Evolutionary conservation across 2,113 vertebrate species (phyloP).

Genomic region (Microtus montanus): DNA sequence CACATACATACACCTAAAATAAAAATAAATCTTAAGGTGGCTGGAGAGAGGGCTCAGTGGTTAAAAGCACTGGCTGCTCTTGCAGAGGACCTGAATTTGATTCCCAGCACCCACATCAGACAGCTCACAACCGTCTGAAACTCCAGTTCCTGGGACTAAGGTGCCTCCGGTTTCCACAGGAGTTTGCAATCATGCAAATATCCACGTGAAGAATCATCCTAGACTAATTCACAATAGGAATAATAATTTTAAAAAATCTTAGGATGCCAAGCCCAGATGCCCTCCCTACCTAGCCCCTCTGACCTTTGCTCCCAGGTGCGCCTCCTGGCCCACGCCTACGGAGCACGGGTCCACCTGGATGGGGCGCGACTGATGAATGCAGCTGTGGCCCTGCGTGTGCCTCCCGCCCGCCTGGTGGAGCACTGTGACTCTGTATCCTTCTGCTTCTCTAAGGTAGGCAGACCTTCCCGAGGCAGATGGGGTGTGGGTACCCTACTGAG

Average conservation of each 20-base stretch:
- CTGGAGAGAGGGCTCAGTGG: not conserved
- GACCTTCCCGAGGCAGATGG: not conserved
- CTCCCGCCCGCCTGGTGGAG: constrained; percentile 85
- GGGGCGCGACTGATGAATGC: constrained; percentile 91
- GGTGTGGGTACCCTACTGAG: no score
- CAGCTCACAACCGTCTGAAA: not conserved
- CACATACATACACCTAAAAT: not conserved
- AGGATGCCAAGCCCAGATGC: not conserved
- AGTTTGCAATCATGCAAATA: not conserved
- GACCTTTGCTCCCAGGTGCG: constrained; percentile 81
- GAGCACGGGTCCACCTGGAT: constrained; percentile 90
- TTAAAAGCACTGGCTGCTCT: not conserved
- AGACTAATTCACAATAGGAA: not conserved
- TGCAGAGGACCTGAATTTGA: not conserved
- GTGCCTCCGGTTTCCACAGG: not conserved
- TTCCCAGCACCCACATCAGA: not conserved
- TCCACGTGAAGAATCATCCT: not conserved
- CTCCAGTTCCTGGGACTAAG: not conserved
- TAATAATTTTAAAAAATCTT: not conserved
- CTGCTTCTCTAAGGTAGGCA: constrained; percentile 92
- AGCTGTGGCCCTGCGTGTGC: constrained; percentile 83
- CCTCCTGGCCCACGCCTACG: constrained; percentile 82
- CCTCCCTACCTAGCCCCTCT: not conserved
- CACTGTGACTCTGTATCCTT: constrained; percentile 90
- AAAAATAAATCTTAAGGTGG: not conserved